Evolutionary conservation across 1,140 invertebrate species (phyloP), one percentile per base, ranked within the genome.

Genomic region (Orchesella cincta): DNA sequence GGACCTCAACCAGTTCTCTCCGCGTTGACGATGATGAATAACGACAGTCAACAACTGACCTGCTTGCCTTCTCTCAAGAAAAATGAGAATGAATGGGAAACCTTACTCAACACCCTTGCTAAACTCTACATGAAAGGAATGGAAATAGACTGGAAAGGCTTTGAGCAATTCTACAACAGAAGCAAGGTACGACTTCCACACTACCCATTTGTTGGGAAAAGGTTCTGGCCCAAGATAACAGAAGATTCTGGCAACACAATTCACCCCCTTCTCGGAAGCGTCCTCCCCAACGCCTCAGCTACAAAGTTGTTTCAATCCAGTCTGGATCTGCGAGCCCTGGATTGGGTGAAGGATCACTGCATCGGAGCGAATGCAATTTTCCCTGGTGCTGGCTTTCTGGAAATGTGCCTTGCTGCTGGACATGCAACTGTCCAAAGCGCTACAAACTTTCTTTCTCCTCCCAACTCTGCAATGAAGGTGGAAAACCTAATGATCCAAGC

Each of bases 341-440:
- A 35, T 5, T 80, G 62, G n/a, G 67, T 75, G 8, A 39, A 73
- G 28, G 79, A 80, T 20, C 79, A 80, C 31, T 28, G 57, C 23
- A 74, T 80, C 14, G 79, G 76, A 14, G 52, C 74, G 20, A 51
- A 34, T 18, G 52, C 75, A 1, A 72, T 80, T 26, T 26, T 80
- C 14, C 79, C 79, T 0, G 79, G 70, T 26, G 79, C 79, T 5
- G 73, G 31, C 20, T 75, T 76, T 18, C 35, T 80, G 36, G 79
- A 80, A 75, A 70, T 73, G 52, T 29, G 77, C 31, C 26, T 80
- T 26, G 31, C 23, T 8, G 62, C 8, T 18, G 62, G 62, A 29
- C 33, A 67, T 33, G 33, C 26, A 31, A 26, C 29, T n/a, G 62
- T 67, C 12, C 62, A 67, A n/a, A n/a, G n/a, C n/a, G n/a, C n/a